Conservation (phyloP, 2,888 invertebrate species). For the Anorthoa munda region DNA sequence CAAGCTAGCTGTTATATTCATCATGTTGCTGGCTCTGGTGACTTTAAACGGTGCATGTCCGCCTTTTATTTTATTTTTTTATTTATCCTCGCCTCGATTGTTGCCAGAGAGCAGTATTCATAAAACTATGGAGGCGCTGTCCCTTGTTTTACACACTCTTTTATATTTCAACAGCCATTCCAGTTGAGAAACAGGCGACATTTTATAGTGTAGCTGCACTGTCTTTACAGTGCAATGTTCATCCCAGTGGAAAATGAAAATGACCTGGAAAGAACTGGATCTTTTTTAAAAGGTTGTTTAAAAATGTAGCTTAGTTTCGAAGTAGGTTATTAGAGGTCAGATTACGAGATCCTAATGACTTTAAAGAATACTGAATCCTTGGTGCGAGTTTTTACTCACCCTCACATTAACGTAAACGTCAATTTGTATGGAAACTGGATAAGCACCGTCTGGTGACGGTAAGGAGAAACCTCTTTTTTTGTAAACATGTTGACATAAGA, state of each 20-base stretch:
- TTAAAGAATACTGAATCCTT: not conserved
- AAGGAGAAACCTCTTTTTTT: too few species aligned
- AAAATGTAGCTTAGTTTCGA: not conserved
- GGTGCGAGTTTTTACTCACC: too few species aligned
- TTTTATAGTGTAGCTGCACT: constrained; percentile 71
- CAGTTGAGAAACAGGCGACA: constrained; percentile 73
- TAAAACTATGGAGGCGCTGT: constrained; percentile 83
- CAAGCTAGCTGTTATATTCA: constrained; percentile 86
- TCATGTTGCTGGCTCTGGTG: constrained; percentile 84
- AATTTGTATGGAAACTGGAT: too few species aligned
- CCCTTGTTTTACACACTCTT: constrained; percentile 86
- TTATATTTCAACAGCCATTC: constrained; percentile 84
- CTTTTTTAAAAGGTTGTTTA: constrained; percentile 11
- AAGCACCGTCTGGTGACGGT: too few species aligned
- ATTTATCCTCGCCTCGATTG: constrained; percentile 86
- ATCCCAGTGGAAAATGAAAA: constrained; percentile 67
- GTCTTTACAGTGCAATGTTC: constrained; percentile 68
- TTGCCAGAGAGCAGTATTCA: constrained; percentile 84
- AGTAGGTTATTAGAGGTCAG: not conserved
- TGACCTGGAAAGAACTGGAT: constrained; percentile 50
- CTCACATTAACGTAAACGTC: too few species aligned
- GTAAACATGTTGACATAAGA: too few species aligned
- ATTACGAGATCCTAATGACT: not conserved
- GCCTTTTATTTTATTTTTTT: constrained; percentile 76
- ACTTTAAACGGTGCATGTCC: constrained; percentile 87